These are phyloP conservation scores for Formica selysi DNA, from an alignment of 1,140 invertebrate species.

Conservation along the genomic window DNA sequence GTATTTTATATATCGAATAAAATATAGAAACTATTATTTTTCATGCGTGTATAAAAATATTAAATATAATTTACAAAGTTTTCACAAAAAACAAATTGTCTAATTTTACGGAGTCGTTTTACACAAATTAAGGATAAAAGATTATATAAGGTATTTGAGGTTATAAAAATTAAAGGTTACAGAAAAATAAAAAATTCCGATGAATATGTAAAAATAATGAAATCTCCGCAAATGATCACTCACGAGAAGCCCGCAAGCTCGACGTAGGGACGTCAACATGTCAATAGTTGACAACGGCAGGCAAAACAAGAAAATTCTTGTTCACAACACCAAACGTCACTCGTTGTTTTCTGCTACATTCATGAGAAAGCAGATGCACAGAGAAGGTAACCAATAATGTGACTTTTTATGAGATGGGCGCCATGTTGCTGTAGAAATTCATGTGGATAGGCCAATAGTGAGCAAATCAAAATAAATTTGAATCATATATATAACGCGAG, in stretches of 20 bases:
- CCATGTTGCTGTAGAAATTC: too few relatives aligned
- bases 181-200: conserved; percentile 19
- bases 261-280: conserved; percentile 75
- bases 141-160: conserved; percentile 70
- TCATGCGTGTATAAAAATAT: background rate
- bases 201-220: conserved; percentile 25
- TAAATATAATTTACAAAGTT: background rate
- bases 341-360: background rate
- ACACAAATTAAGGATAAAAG: background rate
- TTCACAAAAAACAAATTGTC: background rate
- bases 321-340: background rate
- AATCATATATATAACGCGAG: background rate
- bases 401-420: too few relatives aligned
- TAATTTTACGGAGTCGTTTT: background rate
- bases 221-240: conserved; percentile 33
- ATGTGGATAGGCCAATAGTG: background rate
- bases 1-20: background rate
- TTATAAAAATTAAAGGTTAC: conserved; percentile 64
- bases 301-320: background rate
- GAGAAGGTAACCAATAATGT: too few relatives aligned
- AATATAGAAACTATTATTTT: background rate
- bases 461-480: conserved; percentile 1
- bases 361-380: background rate
- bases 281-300: background rate
- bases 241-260: conserved; percentile 71